Percentiles rank a stretch among this genome's conserved stretches.
Conservation (phyloP, 2,113 vertebrate species). For the Oryzias woworae region DNA sequence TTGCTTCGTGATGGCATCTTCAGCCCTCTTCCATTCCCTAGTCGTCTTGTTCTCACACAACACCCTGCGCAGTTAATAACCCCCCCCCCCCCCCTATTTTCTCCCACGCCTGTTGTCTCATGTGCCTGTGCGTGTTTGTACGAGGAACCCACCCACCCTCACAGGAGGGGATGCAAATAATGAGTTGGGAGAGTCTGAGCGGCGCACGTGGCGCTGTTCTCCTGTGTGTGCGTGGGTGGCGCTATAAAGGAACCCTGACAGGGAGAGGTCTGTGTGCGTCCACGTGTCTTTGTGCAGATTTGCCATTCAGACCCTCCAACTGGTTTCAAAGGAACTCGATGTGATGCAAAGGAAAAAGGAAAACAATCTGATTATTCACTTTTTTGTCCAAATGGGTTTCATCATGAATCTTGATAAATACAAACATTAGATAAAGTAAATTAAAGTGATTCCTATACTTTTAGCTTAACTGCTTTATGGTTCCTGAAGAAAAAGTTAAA, state of each 20-base stretch:
- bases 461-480: too few species aligned
- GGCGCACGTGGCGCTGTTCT: slow-evolving; percentile 58
- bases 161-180: slow-evolving; percentile 74
- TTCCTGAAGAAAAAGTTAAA: too few species aligned
- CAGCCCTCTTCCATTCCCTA: not conserved
- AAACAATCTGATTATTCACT: not conserved
- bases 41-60: slow-evolving; percentile 40
- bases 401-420: not conserved
- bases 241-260: slow-evolving; percentile 54
- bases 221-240: slow-evolving; percentile 64
- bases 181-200: slow-evolving; percentile 73
- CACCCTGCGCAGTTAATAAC: slow-evolving; percentile 44
- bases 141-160: slow-evolving; percentile 71
- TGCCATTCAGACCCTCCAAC: slow-evolving; percentile 9
- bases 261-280: slow-evolving; percentile 8
- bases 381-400: not conserved
- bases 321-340: slow-evolving; percentile 14
- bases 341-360: slow-evolving; percentile 1
- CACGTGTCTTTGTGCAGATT: not conserved
- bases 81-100: slow-evolving; percentile 44
- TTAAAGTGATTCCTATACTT: too few species aligned
- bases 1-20: slow-evolving; percentile 56
- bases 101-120: slow-evolving; percentile 63
- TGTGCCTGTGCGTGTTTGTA: slow-evolving; percentile 30
- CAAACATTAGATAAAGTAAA: too few species aligned